Evolutionary conservation across 1,140 invertebrate species (phyloP).

Genomic region (Drosophila micromelanica): DNA sequence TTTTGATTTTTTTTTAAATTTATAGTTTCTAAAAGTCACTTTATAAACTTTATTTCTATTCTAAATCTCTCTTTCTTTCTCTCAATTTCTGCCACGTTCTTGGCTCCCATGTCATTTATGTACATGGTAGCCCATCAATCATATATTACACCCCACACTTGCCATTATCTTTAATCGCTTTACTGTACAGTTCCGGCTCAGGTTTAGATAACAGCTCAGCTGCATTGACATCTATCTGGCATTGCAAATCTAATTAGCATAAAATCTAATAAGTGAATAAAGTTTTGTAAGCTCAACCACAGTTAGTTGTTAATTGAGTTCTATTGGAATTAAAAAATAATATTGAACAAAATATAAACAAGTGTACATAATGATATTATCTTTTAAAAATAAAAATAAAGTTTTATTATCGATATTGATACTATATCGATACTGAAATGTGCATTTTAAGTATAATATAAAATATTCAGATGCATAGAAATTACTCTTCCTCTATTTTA

Average conservation of each 20-base stretch:
- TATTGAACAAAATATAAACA: no score
- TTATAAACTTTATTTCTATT: not conserved
- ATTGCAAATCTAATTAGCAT: constrained; percentile 25
- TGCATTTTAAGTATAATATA: no score
- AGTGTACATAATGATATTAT: no score
- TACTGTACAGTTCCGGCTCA: constrained; percentile 40
- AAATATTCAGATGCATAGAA: no score
- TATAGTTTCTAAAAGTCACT: constrained; percentile 3
- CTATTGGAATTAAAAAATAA: not conserved
- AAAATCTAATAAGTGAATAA: not conserved
- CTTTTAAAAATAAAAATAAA: no score
- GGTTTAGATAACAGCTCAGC: constrained; percentile 1
- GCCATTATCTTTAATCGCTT: constrained; percentile 10
- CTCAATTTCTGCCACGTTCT: constrained; percentile 30
- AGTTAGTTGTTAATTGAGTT: not conserved
- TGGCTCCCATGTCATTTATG: not conserved
- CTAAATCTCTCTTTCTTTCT: not conserved
- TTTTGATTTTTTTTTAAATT: not conserved
- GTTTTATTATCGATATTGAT: no score
- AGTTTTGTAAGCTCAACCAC: not conserved
- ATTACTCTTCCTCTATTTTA: no score
- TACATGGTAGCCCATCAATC: constrained; percentile 46
- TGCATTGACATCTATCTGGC: constrained; percentile 26
- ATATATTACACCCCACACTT: constrained; percentile 14
- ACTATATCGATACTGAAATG: no score